Base-by-base conservation (phyloP, 2,797 vertebrate species). In the Falco cherrug region DNA sequence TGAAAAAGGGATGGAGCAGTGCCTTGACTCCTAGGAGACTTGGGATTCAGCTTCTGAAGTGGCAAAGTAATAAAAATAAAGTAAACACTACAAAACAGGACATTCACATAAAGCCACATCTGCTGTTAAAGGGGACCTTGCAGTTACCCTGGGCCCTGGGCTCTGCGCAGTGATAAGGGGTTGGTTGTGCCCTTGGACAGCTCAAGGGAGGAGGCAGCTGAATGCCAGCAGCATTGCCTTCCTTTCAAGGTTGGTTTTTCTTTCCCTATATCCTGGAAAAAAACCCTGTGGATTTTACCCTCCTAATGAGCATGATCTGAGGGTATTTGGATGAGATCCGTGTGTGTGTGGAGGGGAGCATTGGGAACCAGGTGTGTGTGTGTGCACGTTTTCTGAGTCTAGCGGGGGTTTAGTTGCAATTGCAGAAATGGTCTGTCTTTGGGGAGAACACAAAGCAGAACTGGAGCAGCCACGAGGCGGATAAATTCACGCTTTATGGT, bases 341-440 rank as follows among this genome's bases (percentile, higher is more conserved):
- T 74, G 64, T 43, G 59, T 10, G 0, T 47, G 37, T 24, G 16
- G 43, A 84, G 51, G 33, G 43, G 39, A 79, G 48, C 7, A 20
- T 3, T 50, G 53, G 48, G 60, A 80, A 41, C 29, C 25, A 54
- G 54, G 16, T 77, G 29, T 39, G 31, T 13, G 18, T n/a, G 22
- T 0, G 0, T 19, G 43, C 0, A 0, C 22, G 22, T 67, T 57
- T 47, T 11, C 33, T 12, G 11, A 16, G 33, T 24, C 24, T 19
- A 17, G 53, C 5, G 0, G 24, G 10, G 10, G 35, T 91, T 63
- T 12, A 47, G n/a, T 9, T 67, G 74, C 51, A 37, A 8, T 22
- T 68, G 31, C 51, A 87, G 81, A 83, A 59, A 53, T 28, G 24
- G 13, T 39, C 43, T 89, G 47, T 61, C 57, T 53, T 68, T 29